Evolutionary conservation across 2,113 vertebrate species (phyloP), one percentile per base, ranked within the genome.

Genomic region (Plestiodon gilberti): DNA sequence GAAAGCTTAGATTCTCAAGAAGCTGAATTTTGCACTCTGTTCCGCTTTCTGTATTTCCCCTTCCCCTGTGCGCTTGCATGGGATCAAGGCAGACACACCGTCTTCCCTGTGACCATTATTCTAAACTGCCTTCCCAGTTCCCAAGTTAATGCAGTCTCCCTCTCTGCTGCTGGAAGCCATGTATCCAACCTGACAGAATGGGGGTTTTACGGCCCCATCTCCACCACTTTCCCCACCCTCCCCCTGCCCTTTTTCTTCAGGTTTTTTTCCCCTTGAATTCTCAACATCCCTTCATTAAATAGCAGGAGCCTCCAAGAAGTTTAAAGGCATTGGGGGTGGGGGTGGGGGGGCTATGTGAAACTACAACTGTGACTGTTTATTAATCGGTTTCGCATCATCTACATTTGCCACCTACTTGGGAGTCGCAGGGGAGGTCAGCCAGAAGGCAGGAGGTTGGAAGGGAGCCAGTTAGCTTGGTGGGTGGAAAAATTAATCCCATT

Each of bases 381-480:
- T 90, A 77, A 81, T 91, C 84, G 84, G 84, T 73, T 83, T 83
- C 0, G 11, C 57, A 30, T 1, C 2, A 17, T 82, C 9, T 14
- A 1, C 86, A 43, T 90, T 89, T 3, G 25, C 86, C 83, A 43
- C 82, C 0, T 0, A 87, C 30, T 43, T 84, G 86, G 88, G 81
- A 55, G 88, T 30, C 80, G 35, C 6, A 84, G 88, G 88, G 78
- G 86, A 17, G 92, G 93, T 93, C 89, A 91, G 91, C 90, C 94
- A 78, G 89, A 91, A 87, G 76, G 83, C 87, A 83, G 83, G 76
- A 78, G 59, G 84, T 78, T 89, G 71, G 90, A 86, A 79, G 89
- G 84, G 88, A 88, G 90, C 92, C 94, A 93, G 89, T 82, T 78
- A 65, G n/a, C 0, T 0, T 59, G 81, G 86, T 38, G 55, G 82